phyloP scores from a whole-genome alignment of 1,140 invertebrate species.

The Pseudomyrmex flavicornis region DNA sequence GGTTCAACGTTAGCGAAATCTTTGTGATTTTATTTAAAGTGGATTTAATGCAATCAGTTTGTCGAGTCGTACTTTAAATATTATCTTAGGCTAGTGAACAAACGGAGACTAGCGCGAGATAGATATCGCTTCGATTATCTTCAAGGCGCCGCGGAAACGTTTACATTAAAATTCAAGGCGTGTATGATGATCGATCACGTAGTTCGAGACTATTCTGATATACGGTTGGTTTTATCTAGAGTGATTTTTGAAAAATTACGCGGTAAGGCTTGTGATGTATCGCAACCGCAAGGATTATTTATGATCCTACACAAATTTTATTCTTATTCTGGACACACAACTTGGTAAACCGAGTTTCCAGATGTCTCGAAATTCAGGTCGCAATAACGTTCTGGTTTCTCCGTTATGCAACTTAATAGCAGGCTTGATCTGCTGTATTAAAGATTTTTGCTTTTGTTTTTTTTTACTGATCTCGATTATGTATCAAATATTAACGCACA shows the following conservation, averaged over 20 bases:
- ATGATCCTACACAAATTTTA: conserved; percentile 17
- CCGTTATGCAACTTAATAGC: background rate
- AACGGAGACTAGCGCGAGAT: background rate
- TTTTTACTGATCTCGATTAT: background rate
- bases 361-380: conserved; percentile 25
- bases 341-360: conserved; percentile 19
- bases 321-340: background rate
- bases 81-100: background rate
- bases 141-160: background rate
- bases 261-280: conserved; percentile 13
- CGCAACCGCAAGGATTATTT: conserved; percentile 34
- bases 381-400: background rate
- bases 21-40: too few relatives aligned
- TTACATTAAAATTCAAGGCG: conserved; percentile 17
- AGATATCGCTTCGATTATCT: background rate
- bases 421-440: conserved; percentile 12
- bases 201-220: background rate
- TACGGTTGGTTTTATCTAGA: background rate
- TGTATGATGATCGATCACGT: conserved; percentile 4
- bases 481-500: background rate
- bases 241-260: conserved; percentile 38
- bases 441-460: background rate
- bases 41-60: too few relatives aligned
- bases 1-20: too few relatives aligned
- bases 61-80: conserved; percentile 12